These are phyloP conservation scores for Bettongia penicillata DNA, from an alignment of 2,113 vertebrate species.

Conservation along the genomic window DNA sequence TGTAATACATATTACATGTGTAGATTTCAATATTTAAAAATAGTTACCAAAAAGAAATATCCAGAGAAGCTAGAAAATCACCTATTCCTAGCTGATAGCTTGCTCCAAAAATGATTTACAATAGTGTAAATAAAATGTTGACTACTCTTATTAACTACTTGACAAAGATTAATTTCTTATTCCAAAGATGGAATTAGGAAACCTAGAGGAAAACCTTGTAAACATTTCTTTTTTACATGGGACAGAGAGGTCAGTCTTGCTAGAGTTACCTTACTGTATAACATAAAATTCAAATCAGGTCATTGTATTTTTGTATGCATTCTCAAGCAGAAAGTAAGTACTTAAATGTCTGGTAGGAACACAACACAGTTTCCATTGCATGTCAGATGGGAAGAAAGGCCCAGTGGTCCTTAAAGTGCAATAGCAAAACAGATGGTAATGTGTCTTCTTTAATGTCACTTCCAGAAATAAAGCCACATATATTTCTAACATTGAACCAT, in stretches of 20 bases:
- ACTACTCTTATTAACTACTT: conserved; percentile 64
- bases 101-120: conserved; percentile 62
- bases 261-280: too few relatives aligned
- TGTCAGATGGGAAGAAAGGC: not conserved
- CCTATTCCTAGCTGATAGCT: conserved; percentile 52
- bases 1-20: conserved; percentile 11
- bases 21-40: conserved; percentile 49
- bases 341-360: not conserved
- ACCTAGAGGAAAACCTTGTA: not conserved
- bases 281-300: not conserved
- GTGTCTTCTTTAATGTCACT: too few relatives aligned
- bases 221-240: not conserved
- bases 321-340: not conserved
- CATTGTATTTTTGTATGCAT: not conserved
- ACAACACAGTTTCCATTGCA: not conserved
- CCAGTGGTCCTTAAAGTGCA: not conserved
- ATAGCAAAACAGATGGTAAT: too few relatives aligned
- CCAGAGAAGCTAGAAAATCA: conserved; percentile 41
- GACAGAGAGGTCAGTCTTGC: conserved; percentile 15
- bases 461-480: too few relatives aligned
- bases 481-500: too few relatives aligned
- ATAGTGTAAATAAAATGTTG: conserved; percentile 64
- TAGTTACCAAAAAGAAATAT: conserved; percentile 51
- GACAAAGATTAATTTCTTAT: conserved; percentile 54
- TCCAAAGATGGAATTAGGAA: conserved; percentile 19